These are phyloP conservation scores for Danaus plexippus DNA, from an alignment of 1,140 invertebrate genomes.

Conservation along the genomic window DNA sequence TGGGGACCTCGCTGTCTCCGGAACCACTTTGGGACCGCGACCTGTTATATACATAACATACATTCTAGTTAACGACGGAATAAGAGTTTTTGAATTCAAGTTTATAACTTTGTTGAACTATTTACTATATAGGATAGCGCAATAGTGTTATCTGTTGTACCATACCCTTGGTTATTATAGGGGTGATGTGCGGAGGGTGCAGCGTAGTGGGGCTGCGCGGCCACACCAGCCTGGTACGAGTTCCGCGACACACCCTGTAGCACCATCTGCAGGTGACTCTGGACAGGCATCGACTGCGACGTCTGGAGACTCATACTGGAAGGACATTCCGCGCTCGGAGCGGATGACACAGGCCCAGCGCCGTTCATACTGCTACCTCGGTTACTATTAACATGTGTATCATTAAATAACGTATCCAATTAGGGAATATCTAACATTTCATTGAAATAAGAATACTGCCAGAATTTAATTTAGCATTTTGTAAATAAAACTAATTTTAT, in stretches of 20 bases:
- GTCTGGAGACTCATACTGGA: slow-evolving; percentile 14
- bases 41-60: no score
- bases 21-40: not conserved
- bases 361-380: slow-evolving; percentile 49
- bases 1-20: slow-evolving; percentile 53
- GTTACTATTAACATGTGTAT: slow-evolving; percentile 16
- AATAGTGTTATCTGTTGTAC: no score
- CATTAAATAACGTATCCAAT: not conserved
- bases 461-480: no score
- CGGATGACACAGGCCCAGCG: slow-evolving; percentile 17
- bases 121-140: not conserved
- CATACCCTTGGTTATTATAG: slow-evolving; percentile 33
- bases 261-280: slow-evolving; percentile 64
- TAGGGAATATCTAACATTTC: no score
- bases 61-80: no score
- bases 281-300: slow-evolving; percentile 19
- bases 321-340: slow-evolving; percentile 17
- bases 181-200: slow-evolving; percentile 35
- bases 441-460: no score
- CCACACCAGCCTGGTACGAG: slow-evolving; percentile 37
- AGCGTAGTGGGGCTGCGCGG: slow-evolving; percentile 42
- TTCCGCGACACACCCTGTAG: slow-evolving; percentile 47
- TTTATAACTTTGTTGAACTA: not conserved
- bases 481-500: no score
- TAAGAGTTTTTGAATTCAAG: no score